Conservation (phyloP, 2,888 invertebrate species). For the Heliconius charithonia region DNA sequence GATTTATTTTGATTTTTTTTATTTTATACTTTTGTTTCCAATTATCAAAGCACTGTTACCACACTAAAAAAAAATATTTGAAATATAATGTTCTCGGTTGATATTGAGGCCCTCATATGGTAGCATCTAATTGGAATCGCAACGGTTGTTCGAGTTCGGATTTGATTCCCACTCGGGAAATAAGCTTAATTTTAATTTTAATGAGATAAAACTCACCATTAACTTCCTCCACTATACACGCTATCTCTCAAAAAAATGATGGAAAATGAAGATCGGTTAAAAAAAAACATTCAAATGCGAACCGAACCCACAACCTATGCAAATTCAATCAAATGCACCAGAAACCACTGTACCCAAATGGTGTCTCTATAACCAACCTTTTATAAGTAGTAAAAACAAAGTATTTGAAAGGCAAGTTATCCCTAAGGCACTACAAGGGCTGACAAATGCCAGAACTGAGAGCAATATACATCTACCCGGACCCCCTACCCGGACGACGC, state of each 20-base stretch:
- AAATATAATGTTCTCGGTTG: no score
- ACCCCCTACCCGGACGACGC: slow-evolving; percentile 61
- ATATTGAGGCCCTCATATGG: no score
- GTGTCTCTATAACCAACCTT: neutral
- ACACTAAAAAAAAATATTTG: no score
- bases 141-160: no score
- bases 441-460: slow-evolving; percentile 54
- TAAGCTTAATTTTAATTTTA: no score
- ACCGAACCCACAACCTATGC: neutral
- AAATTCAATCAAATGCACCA: neutral
- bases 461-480: slow-evolving; percentile 69
- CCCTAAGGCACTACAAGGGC: slow-evolving; percentile 43
- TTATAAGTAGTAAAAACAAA: slow-evolving; percentile 21
- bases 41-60: no score
- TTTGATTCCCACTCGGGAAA: no score
- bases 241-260: no score
- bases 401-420: slow-evolving; percentile 36
- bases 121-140: no score
- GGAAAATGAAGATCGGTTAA: neutral
- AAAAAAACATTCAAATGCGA: neutral
- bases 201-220: neutral
- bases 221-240: neutral
- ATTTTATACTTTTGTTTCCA: no score
- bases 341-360: neutral
- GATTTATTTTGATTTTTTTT: no score